phyloP scores from a whole-genome alignment of 1,140 invertebrate species.

The Sarcophaga bullata region DNA sequence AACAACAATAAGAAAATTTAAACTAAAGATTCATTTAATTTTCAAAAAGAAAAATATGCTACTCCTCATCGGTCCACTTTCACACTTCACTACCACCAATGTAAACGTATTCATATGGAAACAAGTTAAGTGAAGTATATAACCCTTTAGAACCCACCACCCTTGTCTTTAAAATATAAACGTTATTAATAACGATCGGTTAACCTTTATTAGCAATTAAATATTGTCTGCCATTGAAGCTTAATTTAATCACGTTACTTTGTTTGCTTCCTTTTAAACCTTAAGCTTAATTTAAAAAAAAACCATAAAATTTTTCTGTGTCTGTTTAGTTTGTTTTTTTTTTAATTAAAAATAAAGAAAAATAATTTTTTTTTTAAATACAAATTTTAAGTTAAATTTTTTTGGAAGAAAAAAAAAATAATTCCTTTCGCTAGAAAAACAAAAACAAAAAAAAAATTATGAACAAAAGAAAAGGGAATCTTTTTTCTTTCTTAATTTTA shows the following conservation, averaged over 20 bases:
- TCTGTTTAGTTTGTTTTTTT: background rate
- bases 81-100: background rate
- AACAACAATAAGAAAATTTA: no score
- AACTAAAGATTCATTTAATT: constrained; percentile 3
- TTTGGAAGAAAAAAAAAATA: background rate
- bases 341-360: background rate
- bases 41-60: background rate
- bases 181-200: no score
- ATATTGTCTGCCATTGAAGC: background rate
- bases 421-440: background rate
- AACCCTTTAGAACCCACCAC: no score
- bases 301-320: no score
- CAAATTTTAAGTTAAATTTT: background rate
- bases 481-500: background rate
- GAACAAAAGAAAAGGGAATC: background rate
- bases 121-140: no score
- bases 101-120: no score
- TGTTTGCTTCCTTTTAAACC: background rate
- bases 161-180: no score
- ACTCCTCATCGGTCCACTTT: background rate
- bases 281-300: background rate
- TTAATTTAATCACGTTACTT: background rate
- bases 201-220: background rate
- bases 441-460: background rate
- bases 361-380: background rate